These are phyloP conservation scores for Patiria miniata DNA, from an alignment of 35 echinoderm and acorn worm genomes.

Conservation along the genomic window DNA sequence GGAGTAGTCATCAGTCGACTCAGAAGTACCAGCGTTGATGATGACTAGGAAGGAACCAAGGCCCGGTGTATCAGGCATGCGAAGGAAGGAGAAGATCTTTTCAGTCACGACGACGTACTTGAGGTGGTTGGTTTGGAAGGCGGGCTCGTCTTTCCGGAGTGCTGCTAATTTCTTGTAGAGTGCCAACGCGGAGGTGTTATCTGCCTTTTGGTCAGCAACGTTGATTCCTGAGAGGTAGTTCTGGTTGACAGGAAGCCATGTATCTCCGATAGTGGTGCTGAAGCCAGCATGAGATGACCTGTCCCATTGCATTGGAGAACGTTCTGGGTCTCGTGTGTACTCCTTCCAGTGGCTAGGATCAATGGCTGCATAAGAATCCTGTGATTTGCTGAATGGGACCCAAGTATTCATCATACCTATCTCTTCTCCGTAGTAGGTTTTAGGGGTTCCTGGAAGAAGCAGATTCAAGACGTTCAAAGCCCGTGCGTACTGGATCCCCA, in stretches of 20 bases:
- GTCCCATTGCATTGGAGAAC: constrained; percentile 96
- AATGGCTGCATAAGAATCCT: constrained; percentile 80
- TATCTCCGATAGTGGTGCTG: constrained; percentile 58
- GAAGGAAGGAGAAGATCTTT: constrained; percentile 82
- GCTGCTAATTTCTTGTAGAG: constrained; percentile 58
- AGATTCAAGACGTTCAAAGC: constrained; percentile 77
- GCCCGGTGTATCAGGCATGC: constrained; percentile 48
- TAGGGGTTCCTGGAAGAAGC: constrained; percentile 82
- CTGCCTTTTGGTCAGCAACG: constrained; percentile 60
- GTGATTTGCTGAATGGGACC: constrained; percentile 71
- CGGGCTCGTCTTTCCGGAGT: constrained; percentile 37
- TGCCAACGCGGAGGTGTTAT: constrained; percentile 55
- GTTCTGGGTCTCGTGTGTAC: constrained; percentile 89
- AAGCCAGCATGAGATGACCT: constrained; percentile 53
- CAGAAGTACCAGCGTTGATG: constrained; percentile 67
- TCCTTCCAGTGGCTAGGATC: constrained; percentile 86
- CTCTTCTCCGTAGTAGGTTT: constrained; percentile 92
- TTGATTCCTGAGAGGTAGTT: constrained; percentile 71
- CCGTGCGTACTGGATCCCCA: constrained; percentile 53
- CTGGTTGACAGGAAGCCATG: constrained; percentile 81
- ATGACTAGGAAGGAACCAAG: constrained; percentile 62
- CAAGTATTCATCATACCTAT: constrained; percentile 77
- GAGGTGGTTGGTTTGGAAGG: constrained; percentile 77
- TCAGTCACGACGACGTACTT: constrained; percentile 66
- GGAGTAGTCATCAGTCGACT: constrained; percentile 48